Evolutionary conservation across 2,113 vertebrate genomes (phyloP).

Genomic region (Tragelaphus imberbis): DNA sequence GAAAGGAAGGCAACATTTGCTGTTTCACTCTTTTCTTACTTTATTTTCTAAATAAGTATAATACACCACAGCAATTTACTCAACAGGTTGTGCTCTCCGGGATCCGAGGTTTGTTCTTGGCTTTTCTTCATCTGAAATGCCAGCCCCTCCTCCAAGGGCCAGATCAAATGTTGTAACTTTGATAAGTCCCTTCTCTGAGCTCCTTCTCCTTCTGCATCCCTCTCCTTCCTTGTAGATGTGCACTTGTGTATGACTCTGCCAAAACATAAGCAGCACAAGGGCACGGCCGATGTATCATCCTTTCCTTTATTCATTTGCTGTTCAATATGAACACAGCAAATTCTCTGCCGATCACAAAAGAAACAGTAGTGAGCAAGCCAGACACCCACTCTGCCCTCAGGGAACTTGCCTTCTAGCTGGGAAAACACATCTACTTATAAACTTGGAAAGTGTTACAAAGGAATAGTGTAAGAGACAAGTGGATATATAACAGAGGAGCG

Average conservation of each 20-base stretch:
- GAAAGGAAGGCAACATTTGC: conserved; percentile 9
- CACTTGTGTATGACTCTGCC: background rate
- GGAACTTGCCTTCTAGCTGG: background rate
- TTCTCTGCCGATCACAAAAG: background rate
- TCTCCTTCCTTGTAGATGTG: background rate
- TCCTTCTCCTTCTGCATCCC: background rate
- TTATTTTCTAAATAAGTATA: conserved; percentile 21
- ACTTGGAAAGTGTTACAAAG: background rate
- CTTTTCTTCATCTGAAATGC: background rate
- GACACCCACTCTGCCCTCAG: background rate
- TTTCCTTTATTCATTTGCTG: background rate
- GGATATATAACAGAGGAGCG: background rate
- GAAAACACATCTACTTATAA: background rate
- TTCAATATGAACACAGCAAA: background rate
- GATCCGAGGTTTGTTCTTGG: background rate
- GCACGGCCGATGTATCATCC: background rate
- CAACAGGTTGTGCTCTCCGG: background rate
- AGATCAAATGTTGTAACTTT: background rate
- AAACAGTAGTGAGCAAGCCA: background rate
- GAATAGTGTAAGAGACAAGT: background rate
- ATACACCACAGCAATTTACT: background rate
- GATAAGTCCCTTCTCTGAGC: background rate
- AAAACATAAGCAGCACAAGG: background rate
- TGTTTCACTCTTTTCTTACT: conserved; percentile 18
- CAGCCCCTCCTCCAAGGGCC: background rate